These are phyloP conservation scores for Xiphophorus birchmanni DNA, from an alignment of 2,797 vertebrate species.

Conservation along the genomic window DNA sequence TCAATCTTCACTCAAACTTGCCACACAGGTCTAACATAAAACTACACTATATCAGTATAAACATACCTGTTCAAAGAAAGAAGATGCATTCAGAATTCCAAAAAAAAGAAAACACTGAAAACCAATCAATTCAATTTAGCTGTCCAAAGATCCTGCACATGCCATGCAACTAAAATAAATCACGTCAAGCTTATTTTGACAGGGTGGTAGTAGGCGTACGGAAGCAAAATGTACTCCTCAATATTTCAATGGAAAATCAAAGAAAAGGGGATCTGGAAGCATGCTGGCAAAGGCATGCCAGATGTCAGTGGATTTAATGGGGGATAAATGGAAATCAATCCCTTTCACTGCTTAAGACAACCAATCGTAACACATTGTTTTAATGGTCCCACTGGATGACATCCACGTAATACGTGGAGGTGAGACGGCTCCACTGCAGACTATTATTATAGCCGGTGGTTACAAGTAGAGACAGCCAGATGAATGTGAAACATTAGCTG, in stretches of 20 bases:
- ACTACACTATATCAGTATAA: conserved; percentile 57
- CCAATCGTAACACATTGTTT: conserved; percentile 82
- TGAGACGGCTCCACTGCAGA: conserved; percentile 52
- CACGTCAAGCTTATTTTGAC: conserved; percentile 82
- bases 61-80: conserved; percentile 27
- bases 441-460: conserved; percentile 66
- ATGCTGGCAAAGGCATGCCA: conserved; percentile 74
- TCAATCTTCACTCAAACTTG: conserved; percentile 64
- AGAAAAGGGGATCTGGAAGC: conserved; percentile 49
- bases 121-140: conserved; percentile 60
- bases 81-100: conserved; percentile 12
- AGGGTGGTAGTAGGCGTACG: conserved; percentile 52
- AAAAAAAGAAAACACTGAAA: conserved; percentile 14
- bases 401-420: conserved; percentile 60
- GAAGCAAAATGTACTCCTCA: conserved; percentile 70
- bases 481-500: conserved; percentile 48
- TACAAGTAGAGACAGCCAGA: conserved; percentile 53
- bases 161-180: conserved; percentile 39
- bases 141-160: conserved; percentile 34
- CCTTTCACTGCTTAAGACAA: conserved; percentile 76
- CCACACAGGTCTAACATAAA: conserved; percentile 72
- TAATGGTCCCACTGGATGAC: conserved; percentile 73
- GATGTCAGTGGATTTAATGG: conserved; percentile 84
- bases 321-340: conserved; percentile 86
- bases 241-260: conserved; percentile 85